Conservation (phyloP, 2,888 invertebrate genomes). For the Sthenelais limicola region DNA sequence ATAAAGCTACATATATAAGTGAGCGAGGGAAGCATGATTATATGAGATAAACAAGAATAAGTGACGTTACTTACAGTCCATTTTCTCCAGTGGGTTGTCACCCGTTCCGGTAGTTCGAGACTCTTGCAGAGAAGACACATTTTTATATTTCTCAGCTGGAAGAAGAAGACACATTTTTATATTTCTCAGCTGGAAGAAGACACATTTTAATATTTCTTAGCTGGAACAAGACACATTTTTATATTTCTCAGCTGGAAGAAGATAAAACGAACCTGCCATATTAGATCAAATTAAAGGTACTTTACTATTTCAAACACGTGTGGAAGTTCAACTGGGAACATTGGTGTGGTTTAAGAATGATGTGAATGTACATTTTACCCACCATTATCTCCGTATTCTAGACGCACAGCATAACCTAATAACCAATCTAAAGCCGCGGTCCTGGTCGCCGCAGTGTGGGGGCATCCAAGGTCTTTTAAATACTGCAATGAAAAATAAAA, state of each 20-base stretch:
- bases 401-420: slow-evolving; percentile 84
- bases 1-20: too few relatives aligned
- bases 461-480: slow-evolving; percentile 83
- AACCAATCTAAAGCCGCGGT: slow-evolving; percentile 84
- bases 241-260: too few relatives aligned
- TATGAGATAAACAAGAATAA: neutral
- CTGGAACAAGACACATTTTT: too few relatives aligned
- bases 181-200: slow-evolving; percentile 76
- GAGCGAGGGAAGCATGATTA: too few relatives aligned
- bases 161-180: slow-evolving; percentile 77
- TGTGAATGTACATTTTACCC: slow-evolving; percentile 31
- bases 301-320: too few relatives aligned
- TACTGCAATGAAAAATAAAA: slow-evolving; percentile 76
- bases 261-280: too few relatives aligned
- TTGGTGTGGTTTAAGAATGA: too few relatives aligned
- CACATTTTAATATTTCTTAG: too few relatives aligned
- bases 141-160: slow-evolving; percentile 79
- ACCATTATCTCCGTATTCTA: slow-evolving; percentile 86
- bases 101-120: slow-evolving; percentile 72
- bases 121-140: slow-evolving; percentile 75
- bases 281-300: too few relatives aligned
- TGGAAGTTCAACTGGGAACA: too few relatives aligned
- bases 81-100: slow-evolving; percentile 66
- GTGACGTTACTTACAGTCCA: slow-evolving; percentile 64
- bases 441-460: slow-evolving; percentile 71